Evolutionary conservation across 2,888 invertebrate species (phyloP), one percentile per base, ranked within the genome.

Genomic region (Caenorhabditis uteleia): DNA sequence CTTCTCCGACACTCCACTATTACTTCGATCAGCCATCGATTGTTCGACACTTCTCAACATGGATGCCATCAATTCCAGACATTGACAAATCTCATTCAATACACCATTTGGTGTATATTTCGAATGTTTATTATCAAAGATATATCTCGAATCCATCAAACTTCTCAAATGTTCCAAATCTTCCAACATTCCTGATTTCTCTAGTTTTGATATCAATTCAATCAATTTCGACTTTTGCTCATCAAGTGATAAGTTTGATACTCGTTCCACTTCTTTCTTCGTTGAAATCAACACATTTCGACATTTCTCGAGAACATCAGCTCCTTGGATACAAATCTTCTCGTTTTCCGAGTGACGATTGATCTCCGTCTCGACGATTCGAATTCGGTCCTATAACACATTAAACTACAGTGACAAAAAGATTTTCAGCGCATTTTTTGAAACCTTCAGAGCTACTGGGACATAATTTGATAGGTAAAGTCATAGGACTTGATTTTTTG

Each of bases 81-180:
- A 48, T 20, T 59, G 53, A 27, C 53, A 53, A 16, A 47, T 43
- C 16, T 59, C 59, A 5, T 53, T 44, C 4, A 59, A 38, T 3
- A 59, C 47, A 4, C 48, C 53, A 33, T 59, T 42, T 14, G 59
- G 48, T 25, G 59, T 59, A 10, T 38, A 38, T 21, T 47, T 18
- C 7, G 53, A 34, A 34, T 47, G 48, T 25, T 47, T 51, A 38
- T 59, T 59, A 29, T 47, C 44, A 39, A 59, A 59, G 8, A 59
- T 53, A 48, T 27, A 59, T n/a, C 59, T 42, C 23, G 59, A 59
- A n/a, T 48, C 59, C 59, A 59, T 59, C 8, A 59, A 16, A 33
- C 50, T 53, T 48, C 59, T 27, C 53, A 47, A 53, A 16, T 48
- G 27, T 31, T 59, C 59, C 29, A 59, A 44, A 4, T 59, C 47